Percentiles rank a stretch among this genome's conserved stretches.
Conservation (phyloP, 2,888 invertebrate species). For the Dasypogon diadema region DNA sequence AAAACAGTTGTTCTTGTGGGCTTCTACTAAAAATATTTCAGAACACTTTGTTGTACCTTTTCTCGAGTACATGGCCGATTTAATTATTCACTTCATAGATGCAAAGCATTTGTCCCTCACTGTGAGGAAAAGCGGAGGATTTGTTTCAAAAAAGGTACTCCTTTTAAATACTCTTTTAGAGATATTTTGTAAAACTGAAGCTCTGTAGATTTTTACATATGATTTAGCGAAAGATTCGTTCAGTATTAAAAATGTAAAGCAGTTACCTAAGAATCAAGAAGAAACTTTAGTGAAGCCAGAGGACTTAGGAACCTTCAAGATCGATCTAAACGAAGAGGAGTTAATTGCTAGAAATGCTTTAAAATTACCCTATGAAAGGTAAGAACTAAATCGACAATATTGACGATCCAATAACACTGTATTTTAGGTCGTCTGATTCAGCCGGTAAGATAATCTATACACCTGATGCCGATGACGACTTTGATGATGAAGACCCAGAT, state of each 20-base stretch:
- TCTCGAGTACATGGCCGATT: slow-evolving; percentile 65
- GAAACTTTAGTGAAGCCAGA: slow-evolving; percentile 51
- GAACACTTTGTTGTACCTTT: slow-evolving; percentile 63
- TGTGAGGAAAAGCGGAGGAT: slow-evolving; percentile 63
- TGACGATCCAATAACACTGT: no score
- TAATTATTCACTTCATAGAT: slow-evolving; percentile 61
- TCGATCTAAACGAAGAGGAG: slow-evolving; percentile 67
- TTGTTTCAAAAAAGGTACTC: slow-evolving; percentile 61
- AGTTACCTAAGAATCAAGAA: slow-evolving; percentile 40
- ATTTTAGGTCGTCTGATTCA: slow-evolving; percentile 65
- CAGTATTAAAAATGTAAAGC: slow-evolving; percentile 58
- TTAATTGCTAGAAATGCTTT: slow-evolving; percentile 66
- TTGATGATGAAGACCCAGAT: slow-evolving; percentile 90
- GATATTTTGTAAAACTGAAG: background rate
- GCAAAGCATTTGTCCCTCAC: slow-evolving; percentile 61
- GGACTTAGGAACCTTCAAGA: slow-evolving; percentile 65
- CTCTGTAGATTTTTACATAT: slow-evolving; percentile 62
- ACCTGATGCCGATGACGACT: slow-evolving; percentile 83
- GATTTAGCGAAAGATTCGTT: slow-evolving; percentile 62
- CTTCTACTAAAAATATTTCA: slow-evolving; percentile 61
- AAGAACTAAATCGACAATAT: no score
- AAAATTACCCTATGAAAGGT: slow-evolving; percentile 68
- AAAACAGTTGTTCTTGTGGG: slow-evolving; percentile 65
- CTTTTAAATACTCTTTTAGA: background rate
- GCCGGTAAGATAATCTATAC: slow-evolving; percentile 80